Conservation (phyloP, 2,113 vertebrate species). For the Psittacula cyanocephala region DNA sequence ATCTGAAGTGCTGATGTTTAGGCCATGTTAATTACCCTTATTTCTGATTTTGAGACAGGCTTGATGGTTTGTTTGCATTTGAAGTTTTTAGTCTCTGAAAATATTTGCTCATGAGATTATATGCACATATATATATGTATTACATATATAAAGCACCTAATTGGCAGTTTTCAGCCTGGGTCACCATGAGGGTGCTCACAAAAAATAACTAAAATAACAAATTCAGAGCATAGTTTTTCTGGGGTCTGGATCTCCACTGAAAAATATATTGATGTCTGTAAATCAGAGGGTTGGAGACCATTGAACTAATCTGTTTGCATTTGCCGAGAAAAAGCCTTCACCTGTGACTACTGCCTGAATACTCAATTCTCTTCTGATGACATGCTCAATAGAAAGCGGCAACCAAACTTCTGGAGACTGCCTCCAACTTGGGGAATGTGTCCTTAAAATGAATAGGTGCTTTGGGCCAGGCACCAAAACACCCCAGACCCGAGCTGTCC, state of each 20-base stretch:
- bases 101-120: not conserved
- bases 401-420: not conserved
- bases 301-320: not conserved
- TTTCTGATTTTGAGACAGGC: not conserved
- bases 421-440: fast-evolving
- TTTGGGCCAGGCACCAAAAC: not conserved
- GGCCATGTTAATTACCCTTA: not conserved
- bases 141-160: not conserved
- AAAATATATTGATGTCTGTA: not conserved
- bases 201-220: not conserved
- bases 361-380: not conserved
- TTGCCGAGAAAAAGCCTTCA: not conserved
- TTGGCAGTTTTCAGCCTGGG: not conserved
- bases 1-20: not conserved
- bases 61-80: not conserved
- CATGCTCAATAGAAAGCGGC: not conserved
- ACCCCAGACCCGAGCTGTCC: fast-evolving
- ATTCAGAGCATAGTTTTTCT: not conserved
- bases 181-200: not conserved
- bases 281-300: not conserved
- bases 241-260: not conserved
- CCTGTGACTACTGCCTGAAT: not conserved
- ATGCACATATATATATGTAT: not conserved
- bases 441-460: not conserved
- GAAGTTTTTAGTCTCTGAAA: not conserved